Evolutionary conservation across 2,888 invertebrate species (phyloP).

Genomic region (Leptinotarsa haldemani): DNA sequence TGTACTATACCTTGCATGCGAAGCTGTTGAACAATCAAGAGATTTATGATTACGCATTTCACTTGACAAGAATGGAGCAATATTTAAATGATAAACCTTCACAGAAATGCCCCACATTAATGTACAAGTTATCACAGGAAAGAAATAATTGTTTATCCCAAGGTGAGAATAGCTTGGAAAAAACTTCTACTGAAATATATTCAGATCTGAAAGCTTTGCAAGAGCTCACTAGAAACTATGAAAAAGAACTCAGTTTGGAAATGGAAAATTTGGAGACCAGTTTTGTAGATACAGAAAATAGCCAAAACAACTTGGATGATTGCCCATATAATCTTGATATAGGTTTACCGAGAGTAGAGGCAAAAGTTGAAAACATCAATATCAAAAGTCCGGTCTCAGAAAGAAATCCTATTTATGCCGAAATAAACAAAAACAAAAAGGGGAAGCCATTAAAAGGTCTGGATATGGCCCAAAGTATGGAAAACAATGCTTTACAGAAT

Average conservation of each 20-base stretch:
- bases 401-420: slow-evolving; percentile 60
- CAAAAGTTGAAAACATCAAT: slow-evolving; percentile 53
- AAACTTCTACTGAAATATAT: slow-evolving; percentile 62
- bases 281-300: slow-evolving; percentile 59
- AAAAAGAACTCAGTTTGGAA: slow-evolving; percentile 56
- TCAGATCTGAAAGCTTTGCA: slow-evolving; percentile 62
- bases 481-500: slow-evolving; percentile 37
- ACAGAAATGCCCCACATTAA: slow-evolving; percentile 64
- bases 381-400: slow-evolving; percentile 56
- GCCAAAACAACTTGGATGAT: slow-evolving; percentile 57
- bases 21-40: slow-evolving; percentile 77
- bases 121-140: slow-evolving; percentile 60
- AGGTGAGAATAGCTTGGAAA: slow-evolving; percentile 59
- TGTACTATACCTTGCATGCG: slow-evolving; percentile 82
- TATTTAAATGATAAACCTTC: slow-evolving; percentile 67
- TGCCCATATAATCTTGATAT: slow-evolving; percentile 49
- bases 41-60: slow-evolving; percentile 80
- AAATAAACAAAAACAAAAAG: slow-evolving; percentile 59
- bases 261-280: slow-evolving; percentile 57
- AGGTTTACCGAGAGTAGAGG: slow-evolving; percentile 48
- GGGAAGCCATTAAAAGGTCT: slow-evolving; percentile 30
- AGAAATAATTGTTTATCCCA: slow-evolving; percentile 49
- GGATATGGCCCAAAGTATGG: slow-evolving; percentile 34
- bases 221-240: slow-evolving; percentile 57
- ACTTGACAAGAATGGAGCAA: slow-evolving; percentile 76